A percentile compares a stretch with the other conserved stretches of the same genome.
These are phyloP conservation scores for Chelonia mydas DNA, from an alignment of 2,797 vertebrate species.

Conservation along the genomic window DNA sequence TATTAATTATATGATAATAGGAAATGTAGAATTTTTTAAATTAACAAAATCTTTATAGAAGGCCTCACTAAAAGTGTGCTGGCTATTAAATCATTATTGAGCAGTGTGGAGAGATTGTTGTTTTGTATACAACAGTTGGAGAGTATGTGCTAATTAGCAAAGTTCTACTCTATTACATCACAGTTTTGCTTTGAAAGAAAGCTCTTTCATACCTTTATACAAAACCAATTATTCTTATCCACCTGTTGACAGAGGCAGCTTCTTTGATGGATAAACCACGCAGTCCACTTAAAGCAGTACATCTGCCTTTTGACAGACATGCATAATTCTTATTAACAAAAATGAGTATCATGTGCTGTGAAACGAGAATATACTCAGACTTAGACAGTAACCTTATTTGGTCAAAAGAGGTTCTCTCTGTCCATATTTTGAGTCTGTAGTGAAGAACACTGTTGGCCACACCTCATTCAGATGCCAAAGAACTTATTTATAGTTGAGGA, in stretches of 20 bases:
- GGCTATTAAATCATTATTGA: neutral
- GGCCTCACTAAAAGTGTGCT: neutral
- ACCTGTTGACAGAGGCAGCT: neutral
- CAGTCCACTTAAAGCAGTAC: neutral
- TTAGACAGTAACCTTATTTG: neutral
- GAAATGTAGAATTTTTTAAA: too few species aligned
- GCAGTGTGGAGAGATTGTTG: neutral
- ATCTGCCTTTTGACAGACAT: neutral
- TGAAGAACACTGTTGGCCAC: neutral
- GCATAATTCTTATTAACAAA: neutral
- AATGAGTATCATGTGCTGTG: neutral
- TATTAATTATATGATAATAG: too few species aligned
- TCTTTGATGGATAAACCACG: neutral
- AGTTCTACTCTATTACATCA: neutral
- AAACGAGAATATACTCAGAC: neutral
- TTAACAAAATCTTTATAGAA: neutral
- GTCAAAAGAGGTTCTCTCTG: neutral
- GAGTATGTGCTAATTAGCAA: neutral
- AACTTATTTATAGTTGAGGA: too few species aligned
- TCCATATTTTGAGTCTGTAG: neutral
- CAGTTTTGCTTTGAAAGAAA: neutral
- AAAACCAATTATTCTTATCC: neutral
- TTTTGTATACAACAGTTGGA: neutral
- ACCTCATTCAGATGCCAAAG: too few species aligned
- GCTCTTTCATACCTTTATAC: neutral